Conservation (phyloP, 2,797 vertebrate species). For the Coilia nasus region DNA sequence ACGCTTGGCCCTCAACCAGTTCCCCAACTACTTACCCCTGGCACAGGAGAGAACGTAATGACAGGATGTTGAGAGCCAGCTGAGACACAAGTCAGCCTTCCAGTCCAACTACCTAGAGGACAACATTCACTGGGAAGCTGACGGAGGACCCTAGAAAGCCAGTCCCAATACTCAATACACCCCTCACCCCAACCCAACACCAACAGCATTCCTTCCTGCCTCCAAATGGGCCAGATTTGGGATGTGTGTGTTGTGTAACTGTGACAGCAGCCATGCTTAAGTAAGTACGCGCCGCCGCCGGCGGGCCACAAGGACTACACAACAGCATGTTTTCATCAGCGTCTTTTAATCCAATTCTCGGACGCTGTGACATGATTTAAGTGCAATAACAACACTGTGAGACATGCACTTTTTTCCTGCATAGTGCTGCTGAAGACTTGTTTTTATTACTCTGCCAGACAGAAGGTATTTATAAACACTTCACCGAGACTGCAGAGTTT, state of each 20-base stretch:
- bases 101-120: constrained; percentile 46
- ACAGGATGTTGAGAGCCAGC: constrained; percentile 68
- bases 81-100: constrained; percentile 61
- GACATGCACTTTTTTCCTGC: constrained; percentile 24
- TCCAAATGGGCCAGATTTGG: background rate
- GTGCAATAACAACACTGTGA: constrained; percentile 52
- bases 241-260: constrained; percentile 6
- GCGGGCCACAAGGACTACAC: background rate
- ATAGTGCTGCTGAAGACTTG: background rate
- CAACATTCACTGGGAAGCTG: background rate
- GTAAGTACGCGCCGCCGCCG: constrained; percentile 29
- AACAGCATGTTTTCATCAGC: constrained; percentile 34
- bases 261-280: background rate
- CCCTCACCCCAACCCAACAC: background rate
- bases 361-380: constrained; percentile 54
- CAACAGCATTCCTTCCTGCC: background rate
- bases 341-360: constrained; percentile 52
- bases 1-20: constrained; percentile 60
- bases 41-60: constrained; percentile 65
- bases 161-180: background rate
- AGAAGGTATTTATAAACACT: background rate
- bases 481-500: background rate
- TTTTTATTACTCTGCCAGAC: constrained; percentile 25
- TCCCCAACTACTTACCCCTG: constrained; percentile 63
- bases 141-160: background rate